These are phyloP conservation scores for Prunella himalayana DNA, from an alignment of 2,113 vertebrate species.

Conservation along the genomic window DNA sequence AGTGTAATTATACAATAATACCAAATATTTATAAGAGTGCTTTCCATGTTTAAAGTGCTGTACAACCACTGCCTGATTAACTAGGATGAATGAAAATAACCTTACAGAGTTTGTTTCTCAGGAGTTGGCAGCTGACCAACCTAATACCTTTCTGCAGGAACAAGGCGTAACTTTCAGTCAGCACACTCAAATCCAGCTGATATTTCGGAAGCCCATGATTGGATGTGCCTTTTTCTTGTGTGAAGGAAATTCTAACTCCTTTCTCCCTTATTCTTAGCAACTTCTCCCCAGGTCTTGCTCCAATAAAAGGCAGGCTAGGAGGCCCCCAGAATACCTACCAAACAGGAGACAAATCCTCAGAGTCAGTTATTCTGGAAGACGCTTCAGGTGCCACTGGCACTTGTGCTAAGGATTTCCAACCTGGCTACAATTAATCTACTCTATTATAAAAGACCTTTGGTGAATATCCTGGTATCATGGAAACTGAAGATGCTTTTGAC, in stretches of 20 bases:
- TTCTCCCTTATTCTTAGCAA: background rate
- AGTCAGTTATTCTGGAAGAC: background rate
- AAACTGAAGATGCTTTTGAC: background rate
- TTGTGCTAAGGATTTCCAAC: background rate
- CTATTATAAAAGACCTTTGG: background rate
- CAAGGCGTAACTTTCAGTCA: background rate
- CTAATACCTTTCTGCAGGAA: background rate
- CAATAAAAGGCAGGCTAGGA: background rate
- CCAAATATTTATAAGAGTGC: slow-evolving; percentile 13
- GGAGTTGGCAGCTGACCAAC: background rate
- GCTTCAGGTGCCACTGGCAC: background rate
- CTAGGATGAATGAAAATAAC: background rate
- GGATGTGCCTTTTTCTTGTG: background rate
- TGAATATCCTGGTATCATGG: background rate
- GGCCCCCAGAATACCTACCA: background rate
- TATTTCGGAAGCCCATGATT: background rate
- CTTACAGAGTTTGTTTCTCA: background rate
- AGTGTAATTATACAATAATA: background rate
- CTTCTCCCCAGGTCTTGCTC: background rate
- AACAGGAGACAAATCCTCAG: background rate
- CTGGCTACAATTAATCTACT: background rate
- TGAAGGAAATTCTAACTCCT: background rate
- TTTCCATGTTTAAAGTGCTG: background rate
- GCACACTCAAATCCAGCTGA: background rate
- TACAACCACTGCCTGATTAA: background rate